phyloP scores from a whole-genome alignment of 2,797 vertebrate species.

The Scarus forsteni region DNA sequence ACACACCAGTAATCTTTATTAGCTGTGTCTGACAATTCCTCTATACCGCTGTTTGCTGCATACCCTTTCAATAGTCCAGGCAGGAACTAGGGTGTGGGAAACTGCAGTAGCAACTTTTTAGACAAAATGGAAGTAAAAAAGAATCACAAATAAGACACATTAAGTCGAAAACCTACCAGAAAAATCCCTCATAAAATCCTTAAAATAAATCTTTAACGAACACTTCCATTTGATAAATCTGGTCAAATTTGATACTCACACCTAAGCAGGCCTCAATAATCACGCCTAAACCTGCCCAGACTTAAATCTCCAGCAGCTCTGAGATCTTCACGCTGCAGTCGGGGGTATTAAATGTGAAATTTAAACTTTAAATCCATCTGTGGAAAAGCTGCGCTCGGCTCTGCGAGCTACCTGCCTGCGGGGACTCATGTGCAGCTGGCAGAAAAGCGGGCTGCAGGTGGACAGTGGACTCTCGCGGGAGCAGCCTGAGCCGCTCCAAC shows the following conservation, averaged over 20 bases:
- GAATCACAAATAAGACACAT: no score
- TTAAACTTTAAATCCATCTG: conserved; percentile 57
- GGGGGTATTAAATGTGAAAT: conserved; percentile 49
- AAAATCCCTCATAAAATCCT: no score
- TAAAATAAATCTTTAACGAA: not conserved
- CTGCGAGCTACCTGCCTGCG: conserved; percentile 56
- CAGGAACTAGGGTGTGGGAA: no score
- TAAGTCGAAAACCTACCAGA: no score
- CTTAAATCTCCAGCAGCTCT: conserved; percentile 26
- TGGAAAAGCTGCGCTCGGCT: conserved; percentile 38
- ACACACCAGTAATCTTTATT: no score
- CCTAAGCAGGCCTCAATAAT: conserved; percentile 3
- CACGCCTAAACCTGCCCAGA: conserved; percentile 23
- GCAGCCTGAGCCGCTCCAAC: conserved; percentile 38
- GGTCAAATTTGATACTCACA: not conserved
- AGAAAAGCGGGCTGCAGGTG: conserved; percentile 69
- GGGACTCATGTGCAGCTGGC: conserved; percentile 72
- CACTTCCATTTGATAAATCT: not conserved
- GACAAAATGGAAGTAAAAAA: no score
- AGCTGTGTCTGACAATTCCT: no score
- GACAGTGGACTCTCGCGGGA: conserved; percentile 69
- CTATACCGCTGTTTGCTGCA: no score
- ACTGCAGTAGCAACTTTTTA: no score
- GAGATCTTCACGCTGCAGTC: conserved; percentile 33
- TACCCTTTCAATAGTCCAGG: no score